A percentile compares a stretch with the other conserved stretches of the same genome.
These are phyloP conservation scores for Drosophila birchii DNA, from an alignment of 2,888 invertebrate species.

Conservation along the genomic window DNA sequence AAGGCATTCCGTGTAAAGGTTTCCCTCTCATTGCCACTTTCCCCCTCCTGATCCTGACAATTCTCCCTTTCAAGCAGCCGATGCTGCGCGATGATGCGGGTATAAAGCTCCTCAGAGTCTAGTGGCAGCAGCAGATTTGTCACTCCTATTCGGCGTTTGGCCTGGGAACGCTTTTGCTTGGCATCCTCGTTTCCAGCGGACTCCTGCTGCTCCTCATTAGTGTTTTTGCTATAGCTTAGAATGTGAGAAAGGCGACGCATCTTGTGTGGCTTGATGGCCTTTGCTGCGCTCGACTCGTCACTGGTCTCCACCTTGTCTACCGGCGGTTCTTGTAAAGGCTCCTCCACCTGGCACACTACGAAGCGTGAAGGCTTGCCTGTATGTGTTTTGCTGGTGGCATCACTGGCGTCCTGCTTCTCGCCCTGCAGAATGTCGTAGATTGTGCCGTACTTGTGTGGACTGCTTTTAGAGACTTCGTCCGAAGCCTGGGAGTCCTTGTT, in stretches of 20 bases:
- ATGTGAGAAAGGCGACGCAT: constrained; percentile 84
- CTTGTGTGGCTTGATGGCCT: constrained; percentile 68
- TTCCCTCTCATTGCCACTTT: constrained; percentile 50
- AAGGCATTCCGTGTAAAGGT: constrained; percentile 54
- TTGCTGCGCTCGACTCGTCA: background rate
- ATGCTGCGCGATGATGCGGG: constrained; percentile 82
- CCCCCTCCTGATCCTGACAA: constrained; percentile 12
- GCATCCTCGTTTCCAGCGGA: constrained; percentile 17
- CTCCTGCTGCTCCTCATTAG: constrained; percentile 24
- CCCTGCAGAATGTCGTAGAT: constrained; percentile 85
- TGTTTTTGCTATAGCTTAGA: constrained; percentile 75
- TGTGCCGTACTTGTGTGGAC: constrained; percentile 82
- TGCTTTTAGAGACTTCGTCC: background rate
- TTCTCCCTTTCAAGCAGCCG: constrained; percentile 44
- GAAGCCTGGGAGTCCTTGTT: constrained; percentile 5
- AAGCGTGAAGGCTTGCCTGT: constrained; percentile 74
- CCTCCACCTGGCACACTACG: constrained; percentile 84
- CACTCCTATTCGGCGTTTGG: constrained; percentile 75
- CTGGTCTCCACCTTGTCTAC: constrained; percentile 9
- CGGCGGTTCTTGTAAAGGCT: constrained; percentile 43
- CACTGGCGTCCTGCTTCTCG: constrained; percentile 69
- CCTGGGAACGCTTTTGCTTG: constrained; percentile 60
- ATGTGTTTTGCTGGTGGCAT: constrained; percentile 2
- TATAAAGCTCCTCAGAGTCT: constrained; percentile 84
- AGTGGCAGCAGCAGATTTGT: constrained; percentile 79